These are phyloP conservation scores for Neodiprion pinetum DNA, from an alignment of 1,140 invertebrate genomes.

Conservation along the genomic window DNA sequence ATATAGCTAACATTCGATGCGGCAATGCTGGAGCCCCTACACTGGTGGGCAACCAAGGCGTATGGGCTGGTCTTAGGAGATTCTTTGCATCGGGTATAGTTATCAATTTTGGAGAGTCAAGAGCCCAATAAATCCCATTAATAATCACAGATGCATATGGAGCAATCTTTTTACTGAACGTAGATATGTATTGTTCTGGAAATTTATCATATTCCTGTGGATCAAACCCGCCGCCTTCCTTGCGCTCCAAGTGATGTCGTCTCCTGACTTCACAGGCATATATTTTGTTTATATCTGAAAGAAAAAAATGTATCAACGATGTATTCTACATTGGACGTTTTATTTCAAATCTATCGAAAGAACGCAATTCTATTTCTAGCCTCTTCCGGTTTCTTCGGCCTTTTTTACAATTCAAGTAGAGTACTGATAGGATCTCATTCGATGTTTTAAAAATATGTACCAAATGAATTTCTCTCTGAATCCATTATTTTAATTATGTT, in stretches of 20 bases:
- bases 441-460: too few species aligned
- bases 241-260: slow-evolving; percentile 90
- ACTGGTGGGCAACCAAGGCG: slow-evolving; percentile 90
- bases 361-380: too few species aligned
- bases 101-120: slow-evolving; percentile 92
- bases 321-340: too few species aligned
- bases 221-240: slow-evolving; percentile 91
- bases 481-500: too few species aligned
- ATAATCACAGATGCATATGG: slow-evolving; percentile 97
- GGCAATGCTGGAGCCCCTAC: slow-evolving; percentile 89
- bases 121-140: slow-evolving; percentile 99
- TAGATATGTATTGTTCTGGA: slow-evolving; percentile 94
- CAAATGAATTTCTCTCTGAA: too few species aligned
- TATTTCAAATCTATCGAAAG: too few species aligned
- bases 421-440: too few species aligned
- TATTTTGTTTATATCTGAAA: slow-evolving; percentile 86
- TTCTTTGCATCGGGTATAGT: slow-evolving; percentile 98
- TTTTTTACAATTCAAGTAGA: not conserved
- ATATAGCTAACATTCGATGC: slow-evolving; percentile 90
- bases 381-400: too few species aligned
- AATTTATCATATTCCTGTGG: slow-evolving; percentile 90
- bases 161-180: slow-evolving; percentile 96
- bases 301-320: slow-evolving; percentile 7
- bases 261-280: slow-evolving; percentile 95
- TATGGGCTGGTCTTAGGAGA: slow-evolving; percentile 84